Evolutionary conservation across 2,113 vertebrate genomes (phyloP).

Genomic region (Chlorodrepanis virens): DNA sequence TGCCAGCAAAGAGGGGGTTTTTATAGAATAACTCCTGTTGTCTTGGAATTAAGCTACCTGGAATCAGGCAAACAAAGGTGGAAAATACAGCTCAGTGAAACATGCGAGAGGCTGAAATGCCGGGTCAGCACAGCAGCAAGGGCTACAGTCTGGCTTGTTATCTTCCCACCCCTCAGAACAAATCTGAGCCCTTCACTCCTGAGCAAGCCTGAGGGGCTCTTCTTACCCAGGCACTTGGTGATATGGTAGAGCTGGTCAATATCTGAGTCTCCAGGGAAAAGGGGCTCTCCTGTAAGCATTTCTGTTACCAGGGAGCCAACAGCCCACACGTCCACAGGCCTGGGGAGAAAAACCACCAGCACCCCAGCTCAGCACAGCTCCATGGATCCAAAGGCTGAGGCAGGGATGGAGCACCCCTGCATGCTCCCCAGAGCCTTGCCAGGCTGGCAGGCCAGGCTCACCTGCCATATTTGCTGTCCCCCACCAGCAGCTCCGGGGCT

Average conservation of each 20-base stretch:
- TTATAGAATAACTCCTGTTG: slow-evolving; percentile 88
- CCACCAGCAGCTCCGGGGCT: slow-evolving; percentile 89
- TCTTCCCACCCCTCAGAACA: neutral
- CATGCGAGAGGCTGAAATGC: neutral
- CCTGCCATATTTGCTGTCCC: slow-evolving; percentile 89
- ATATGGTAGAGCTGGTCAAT: slow-evolving; percentile 91
- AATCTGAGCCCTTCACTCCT: neutral
- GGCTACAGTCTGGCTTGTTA: neutral
- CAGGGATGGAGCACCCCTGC: rapidly evolving
- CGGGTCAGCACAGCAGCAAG: neutral
- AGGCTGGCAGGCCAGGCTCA: slow-evolving; percentile 29
- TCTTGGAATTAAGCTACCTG: slow-evolving; percentile 84
- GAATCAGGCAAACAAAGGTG: neutral
- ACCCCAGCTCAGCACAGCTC: neutral
- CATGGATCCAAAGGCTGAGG: neutral
- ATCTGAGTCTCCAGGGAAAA: slow-evolving; percentile 91
- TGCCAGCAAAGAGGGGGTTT: slow-evolving; percentile 85
- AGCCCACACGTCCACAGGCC: slow-evolving; percentile 91
- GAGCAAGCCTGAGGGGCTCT: neutral
- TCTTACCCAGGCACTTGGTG: slow-evolving; percentile 81
- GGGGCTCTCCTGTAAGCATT: slow-evolving; percentile 85
- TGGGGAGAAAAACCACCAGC: slow-evolving; percentile 26
- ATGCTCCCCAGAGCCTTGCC: neutral
- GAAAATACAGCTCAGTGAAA: neutral
- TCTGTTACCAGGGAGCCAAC: slow-evolving; percentile 85